phyloP scores from a whole-genome alignment of 2,113 vertebrate species.

The Oreochromis aureus region DNA sequence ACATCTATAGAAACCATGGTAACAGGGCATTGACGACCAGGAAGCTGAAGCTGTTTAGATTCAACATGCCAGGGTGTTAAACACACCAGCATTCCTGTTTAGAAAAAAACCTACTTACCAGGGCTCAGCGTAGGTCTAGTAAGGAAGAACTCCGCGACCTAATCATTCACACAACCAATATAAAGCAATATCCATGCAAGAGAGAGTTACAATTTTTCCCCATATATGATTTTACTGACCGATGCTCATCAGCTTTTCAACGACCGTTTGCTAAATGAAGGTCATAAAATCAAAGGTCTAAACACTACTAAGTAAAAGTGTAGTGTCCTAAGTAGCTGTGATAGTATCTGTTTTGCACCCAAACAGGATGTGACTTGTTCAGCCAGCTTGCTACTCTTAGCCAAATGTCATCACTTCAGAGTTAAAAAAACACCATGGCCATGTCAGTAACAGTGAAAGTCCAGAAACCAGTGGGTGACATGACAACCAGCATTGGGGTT shows the following conservation, averaged over 20 bases:
- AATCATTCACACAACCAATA: background rate
- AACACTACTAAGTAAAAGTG: background rate
- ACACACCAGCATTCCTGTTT: background rate
- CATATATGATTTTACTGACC: background rate
- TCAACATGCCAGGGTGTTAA: background rate
- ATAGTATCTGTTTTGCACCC: background rate
- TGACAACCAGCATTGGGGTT: background rate
- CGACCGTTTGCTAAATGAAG: background rate
- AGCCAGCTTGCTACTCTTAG: background rate
- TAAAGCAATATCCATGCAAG: background rate
- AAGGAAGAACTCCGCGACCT: background rate
- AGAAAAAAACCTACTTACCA: background rate
- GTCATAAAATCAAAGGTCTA: background rate
- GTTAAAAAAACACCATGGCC: background rate
- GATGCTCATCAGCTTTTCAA: background rate
- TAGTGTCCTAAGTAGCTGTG: background rate
- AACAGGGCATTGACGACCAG: background rate
- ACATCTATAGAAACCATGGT: background rate
- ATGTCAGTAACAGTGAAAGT: background rate
- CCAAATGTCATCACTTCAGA: background rate
- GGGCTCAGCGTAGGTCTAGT: background rate
- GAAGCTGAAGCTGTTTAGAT: background rate
- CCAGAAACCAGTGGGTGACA: background rate
- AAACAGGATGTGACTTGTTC: background rate
- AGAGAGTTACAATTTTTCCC: background rate